Percentiles rank a stretch among this genome's conserved stretches.
These are phyloP conservation scores for Perizoma flavofasciatum DNA, from an alignment of 2,888 invertebrate species.

Conservation along the genomic window DNA sequence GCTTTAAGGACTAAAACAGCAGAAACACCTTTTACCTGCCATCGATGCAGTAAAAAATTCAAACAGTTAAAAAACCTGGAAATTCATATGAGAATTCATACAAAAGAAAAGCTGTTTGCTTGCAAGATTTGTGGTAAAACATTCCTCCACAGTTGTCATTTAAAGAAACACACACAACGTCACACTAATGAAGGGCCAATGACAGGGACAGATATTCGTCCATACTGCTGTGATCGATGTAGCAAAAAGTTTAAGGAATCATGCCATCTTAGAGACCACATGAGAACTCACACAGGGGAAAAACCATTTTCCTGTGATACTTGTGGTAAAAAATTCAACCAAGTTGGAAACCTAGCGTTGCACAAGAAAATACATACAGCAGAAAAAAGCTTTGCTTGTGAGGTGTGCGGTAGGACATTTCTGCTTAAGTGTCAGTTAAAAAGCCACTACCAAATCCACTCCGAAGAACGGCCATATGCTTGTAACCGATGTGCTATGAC, in stretches of 20 bases:
- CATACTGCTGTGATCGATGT: conserved; percentile 13
- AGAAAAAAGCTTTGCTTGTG: neutral
- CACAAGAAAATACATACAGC: neutral
- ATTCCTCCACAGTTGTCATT: neutral
- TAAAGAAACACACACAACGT: conserved; percentile 2
- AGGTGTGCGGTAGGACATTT: neutral
- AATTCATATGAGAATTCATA: conserved; percentile 13
- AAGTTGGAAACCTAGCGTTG: neutral
- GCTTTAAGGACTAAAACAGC: no score
- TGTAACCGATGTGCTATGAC: neutral
- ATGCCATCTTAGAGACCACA: neutral
- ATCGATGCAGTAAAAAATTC: conserved; percentile 12
- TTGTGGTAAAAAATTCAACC: neutral
- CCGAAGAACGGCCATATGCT: neutral
- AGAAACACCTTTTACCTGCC: conserved; percentile 2
- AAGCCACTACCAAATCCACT: neutral
- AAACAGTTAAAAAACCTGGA: conserved; percentile 1
- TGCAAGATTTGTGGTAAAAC: conserved; percentile 7
- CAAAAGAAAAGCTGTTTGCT: conserved; percentile 4
- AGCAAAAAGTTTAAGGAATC: conserved; percentile 13
- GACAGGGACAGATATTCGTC: neutral
- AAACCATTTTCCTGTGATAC: neutral
- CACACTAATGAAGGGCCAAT: neutral
- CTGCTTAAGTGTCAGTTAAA: neutral
- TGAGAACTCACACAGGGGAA: neutral